Conservation (phyloP, 2,113 vertebrate genomes). For the Lutjanus erythropterus region DNA sequence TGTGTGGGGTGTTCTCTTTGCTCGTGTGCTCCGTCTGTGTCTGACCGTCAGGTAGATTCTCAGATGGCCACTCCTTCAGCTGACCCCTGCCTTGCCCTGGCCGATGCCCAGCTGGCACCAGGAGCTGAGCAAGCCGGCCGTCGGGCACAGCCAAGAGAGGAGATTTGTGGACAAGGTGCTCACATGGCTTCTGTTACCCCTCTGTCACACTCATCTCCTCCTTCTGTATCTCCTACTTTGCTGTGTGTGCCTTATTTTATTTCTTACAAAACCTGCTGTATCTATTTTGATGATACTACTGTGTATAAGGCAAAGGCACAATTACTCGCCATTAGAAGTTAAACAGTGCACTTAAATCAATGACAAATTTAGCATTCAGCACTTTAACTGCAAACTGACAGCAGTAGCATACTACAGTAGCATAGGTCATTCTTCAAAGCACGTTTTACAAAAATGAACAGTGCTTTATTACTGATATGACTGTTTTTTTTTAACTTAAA, state of each 20-base stretch:
- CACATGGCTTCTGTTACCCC: conserved; percentile 69
- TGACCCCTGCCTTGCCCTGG: conserved; percentile 77
- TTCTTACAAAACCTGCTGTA: conserved; percentile 2
- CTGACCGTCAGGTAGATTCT: conserved; percentile 69
- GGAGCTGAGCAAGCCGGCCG: conserved; percentile 61
- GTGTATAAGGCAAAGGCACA: background rate
- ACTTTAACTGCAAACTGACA: background rate
- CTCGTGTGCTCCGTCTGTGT: conserved; percentile 40
- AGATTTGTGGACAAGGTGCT: conserved; percentile 78
- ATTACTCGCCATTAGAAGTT: background rate
- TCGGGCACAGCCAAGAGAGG: conserved; percentile 67
- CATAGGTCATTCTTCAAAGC: background rate
- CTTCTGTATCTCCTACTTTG: conserved; percentile 30
- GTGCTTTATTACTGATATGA: background rate
- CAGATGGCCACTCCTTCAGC: conserved; percentile 69
- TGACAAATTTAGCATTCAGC: background rate
- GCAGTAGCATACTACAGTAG: too few relatives aligned
- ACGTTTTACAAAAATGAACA: background rate
- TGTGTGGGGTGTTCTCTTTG: conserved; percentile 5
- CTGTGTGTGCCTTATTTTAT: conserved; percentile 15
- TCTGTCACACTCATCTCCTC: conserved; percentile 50
- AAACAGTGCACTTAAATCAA: background rate
- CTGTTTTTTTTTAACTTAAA: background rate
- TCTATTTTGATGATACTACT: conserved; percentile 3
- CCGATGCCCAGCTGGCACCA: conserved; percentile 80